phyloP scores from a whole-genome alignment of 1,140 invertebrate species.

The Meteorus sp. region DNA sequence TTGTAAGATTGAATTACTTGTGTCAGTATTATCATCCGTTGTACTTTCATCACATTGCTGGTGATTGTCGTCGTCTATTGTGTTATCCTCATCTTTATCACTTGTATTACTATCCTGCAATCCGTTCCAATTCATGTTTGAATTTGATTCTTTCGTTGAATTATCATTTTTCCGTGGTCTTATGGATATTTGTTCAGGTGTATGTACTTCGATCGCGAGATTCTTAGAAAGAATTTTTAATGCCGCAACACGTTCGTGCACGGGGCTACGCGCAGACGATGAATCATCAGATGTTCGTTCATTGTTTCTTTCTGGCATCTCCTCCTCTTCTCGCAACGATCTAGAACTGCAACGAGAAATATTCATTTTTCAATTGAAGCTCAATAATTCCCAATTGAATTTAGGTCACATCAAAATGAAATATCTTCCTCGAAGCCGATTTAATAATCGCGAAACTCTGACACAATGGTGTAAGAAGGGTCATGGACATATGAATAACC shows the following conservation, averaged over 20 bases:
- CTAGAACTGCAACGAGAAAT: constrained; percentile 37
- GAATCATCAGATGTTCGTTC: constrained; percentile 27
- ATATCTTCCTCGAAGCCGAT: no score
- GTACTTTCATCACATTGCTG: constrained; percentile 19
- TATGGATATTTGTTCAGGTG: no score
- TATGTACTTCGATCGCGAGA: constrained; percentile 1
- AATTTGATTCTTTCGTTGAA: constrained; percentile 1
- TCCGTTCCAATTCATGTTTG: constrained; percentile 46
- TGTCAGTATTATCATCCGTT: constrained; percentile 33
- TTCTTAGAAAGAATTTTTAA: not conserved
- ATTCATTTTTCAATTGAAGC: not conserved
- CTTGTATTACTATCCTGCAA: constrained; percentile 39
- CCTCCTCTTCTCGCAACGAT: constrained; percentile 35
- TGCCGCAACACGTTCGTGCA: not conserved
- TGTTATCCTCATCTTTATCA: constrained; percentile 21
- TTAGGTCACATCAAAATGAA: not conserved
- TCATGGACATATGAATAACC: no score
- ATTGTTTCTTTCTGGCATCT: constrained; percentile 30
- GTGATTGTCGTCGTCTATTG: constrained; percentile 26
- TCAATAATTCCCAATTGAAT: not conserved
- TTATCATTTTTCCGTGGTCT: constrained; percentile 22
- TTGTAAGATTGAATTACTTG: constrained; percentile 42
- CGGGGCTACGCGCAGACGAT: not conserved
- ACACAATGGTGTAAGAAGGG: no score
- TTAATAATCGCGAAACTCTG: no score